Percentiles rank a stretch among this genome's conserved stretches.
Conservation (phyloP, 2,888 invertebrate genomes). For the Hypercompe scribonia region DNA sequence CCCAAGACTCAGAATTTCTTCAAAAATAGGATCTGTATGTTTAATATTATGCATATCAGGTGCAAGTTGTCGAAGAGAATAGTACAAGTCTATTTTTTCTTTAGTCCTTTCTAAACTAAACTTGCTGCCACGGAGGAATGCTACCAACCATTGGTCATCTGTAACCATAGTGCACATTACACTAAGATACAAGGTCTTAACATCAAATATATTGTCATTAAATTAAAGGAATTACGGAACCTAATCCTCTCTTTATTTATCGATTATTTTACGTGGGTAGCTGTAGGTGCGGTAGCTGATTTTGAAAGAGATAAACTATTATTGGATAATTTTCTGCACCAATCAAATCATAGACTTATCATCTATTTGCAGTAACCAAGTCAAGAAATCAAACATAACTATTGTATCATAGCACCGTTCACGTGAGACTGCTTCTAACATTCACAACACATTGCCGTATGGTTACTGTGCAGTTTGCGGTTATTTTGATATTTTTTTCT, state of each 20-base stretch:
- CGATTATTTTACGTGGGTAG: not conserved
- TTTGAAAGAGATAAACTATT: not conserved
- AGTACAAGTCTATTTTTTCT: slow-evolving; percentile 87
- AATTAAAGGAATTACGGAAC: not conserved
- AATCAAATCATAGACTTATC: not conserved
- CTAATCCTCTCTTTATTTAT: not conserved
- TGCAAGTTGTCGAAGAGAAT: slow-evolving; percentile 81
- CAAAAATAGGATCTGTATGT: slow-evolving; percentile 60
- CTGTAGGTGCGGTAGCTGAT: not conserved
- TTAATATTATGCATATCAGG: slow-evolving; percentile 80
- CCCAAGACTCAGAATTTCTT: slow-evolving; percentile 67
- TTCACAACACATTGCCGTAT: not conserved
- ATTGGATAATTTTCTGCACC: not conserved
- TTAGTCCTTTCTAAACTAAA: slow-evolving; percentile 88
- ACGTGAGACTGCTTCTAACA: not conserved
- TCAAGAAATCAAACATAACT: not conserved
- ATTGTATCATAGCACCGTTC: not conserved
- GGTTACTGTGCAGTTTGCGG: too few species aligned
- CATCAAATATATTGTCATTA: not conserved
- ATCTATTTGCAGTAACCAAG: not conserved
- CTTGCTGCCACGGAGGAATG: slow-evolving; percentile 89
- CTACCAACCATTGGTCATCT: slow-evolving; percentile 88
- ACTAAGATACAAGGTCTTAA: not conserved
- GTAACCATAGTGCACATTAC: slow-evolving; percentile 10
- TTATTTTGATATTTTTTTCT: too few species aligned